Conservation (phyloP, 2,888 invertebrate genomes). For the Drosophila borealis region DNA sequence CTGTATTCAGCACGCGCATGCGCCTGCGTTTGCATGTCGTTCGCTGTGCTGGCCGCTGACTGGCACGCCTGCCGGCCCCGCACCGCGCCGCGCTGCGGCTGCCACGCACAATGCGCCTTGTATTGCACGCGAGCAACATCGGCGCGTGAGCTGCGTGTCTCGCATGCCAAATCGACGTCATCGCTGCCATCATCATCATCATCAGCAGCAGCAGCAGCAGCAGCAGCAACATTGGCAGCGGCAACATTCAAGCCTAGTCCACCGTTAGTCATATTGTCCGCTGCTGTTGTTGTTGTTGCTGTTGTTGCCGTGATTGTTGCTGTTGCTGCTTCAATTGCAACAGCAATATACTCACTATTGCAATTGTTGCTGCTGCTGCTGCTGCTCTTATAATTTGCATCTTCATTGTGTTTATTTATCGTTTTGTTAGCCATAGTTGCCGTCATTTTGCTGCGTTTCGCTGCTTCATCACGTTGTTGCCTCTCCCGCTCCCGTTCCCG, state of each 20-base stretch:
- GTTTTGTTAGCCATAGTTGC: conserved; percentile 45
- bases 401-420: conserved; percentile 51
- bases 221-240: conserved; percentile 4
- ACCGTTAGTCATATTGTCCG: conserved; percentile 57
- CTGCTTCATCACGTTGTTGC: conserved; percentile 32
- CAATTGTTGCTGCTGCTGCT: conserved; percentile 24
- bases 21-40: conserved; percentile 61
- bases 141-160: conserved; percentile 63
- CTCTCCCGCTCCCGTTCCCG: conserved; percentile 17
- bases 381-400: conserved; percentile 50
- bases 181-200: conserved; percentile 12
- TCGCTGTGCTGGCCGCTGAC: conserved; percentile 47
- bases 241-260: conserved; percentile 35
- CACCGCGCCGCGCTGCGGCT: conserved; percentile 29
- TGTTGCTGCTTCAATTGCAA: conserved; percentile 39
- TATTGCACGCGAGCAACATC: conserved; percentile 59
- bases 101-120: conserved; percentile 68
- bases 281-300: conserved; percentile 17
- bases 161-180: conserved; percentile 62
- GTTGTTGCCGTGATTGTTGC: conserved; percentile 18
- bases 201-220: conserved; percentile 13
- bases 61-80: conserved; percentile 54
- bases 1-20: conserved; percentile 77
- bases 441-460: conserved; percentile 48
- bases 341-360: conserved; percentile 16